Evolutionary conservation across 1,140 invertebrate species (phyloP).

Genomic region (Aphis gossypii): DNA sequence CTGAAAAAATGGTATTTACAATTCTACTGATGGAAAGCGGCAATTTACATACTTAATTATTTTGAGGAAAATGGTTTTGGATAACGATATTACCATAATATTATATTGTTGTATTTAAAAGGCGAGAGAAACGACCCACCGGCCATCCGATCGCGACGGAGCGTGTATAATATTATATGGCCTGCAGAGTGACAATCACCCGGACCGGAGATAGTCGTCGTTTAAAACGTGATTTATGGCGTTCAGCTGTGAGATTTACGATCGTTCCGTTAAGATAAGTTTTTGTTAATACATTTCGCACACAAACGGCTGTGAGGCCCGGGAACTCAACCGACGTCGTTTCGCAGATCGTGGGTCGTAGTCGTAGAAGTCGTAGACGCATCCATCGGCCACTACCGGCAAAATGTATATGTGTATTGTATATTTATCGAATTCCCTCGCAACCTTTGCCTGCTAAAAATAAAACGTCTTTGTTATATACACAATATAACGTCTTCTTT

Average conservation of each 20-base stretch:
- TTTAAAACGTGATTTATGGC: constrained; percentile 29
- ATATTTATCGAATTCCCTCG: not conserved
- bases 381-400: not conserved
- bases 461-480: not conserved
- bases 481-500: not conserved
- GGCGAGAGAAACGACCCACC: not conserved
- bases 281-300: constrained; percentile 10
- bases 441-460: not conserved
- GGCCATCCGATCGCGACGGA: not conserved
- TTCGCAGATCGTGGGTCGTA: not conserved
- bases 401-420: not conserved
- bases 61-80: not conserved
- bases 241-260: constrained; percentile 13
- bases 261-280: constrained; percentile 26
- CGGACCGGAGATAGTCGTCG: not conserved
- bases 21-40: not conserved
- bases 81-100: not conserved
- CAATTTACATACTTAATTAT: not conserved
- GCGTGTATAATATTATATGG: not conserved
- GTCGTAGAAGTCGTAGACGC: not conserved
- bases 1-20: not conserved
- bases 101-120: not conserved
- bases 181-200: not conserved
- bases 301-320: not conserved
- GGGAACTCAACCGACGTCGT: not conserved